Conservation (phyloP, 2,113 vertebrate genomes). For the Cervus canadensis region DNA sequence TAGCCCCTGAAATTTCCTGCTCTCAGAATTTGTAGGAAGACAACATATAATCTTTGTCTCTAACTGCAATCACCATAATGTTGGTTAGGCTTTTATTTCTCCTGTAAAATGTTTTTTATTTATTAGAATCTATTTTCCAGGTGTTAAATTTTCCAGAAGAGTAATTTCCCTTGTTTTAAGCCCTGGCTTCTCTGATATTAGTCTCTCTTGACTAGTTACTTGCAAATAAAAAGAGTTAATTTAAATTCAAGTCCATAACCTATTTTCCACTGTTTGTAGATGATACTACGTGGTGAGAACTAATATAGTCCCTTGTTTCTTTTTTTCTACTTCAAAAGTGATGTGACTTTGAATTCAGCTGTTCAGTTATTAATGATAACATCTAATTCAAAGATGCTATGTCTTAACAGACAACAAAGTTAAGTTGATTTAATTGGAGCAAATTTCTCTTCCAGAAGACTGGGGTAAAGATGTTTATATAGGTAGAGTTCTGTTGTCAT, state of each 20-base stretch:
- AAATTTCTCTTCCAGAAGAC: neutral
- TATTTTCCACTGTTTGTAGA: neutral
- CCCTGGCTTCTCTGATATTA: neutral
- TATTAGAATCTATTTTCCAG: neutral
- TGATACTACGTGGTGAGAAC: neutral
- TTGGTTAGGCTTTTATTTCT: constrained; percentile 23
- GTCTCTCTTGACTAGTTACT: neutral
- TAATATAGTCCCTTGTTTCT: neutral
- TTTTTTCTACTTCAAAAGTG: constrained; percentile 39
- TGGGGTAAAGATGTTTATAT: accelerated
- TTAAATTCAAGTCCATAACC: neutral
- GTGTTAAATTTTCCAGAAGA: constrained; percentile 60
- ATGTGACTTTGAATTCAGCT: neutral
- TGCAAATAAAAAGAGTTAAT: constrained; percentile 28
- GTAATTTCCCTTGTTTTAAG: constrained; percentile 57
- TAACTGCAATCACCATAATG: neutral
- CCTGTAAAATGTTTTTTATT: constrained; percentile 38
- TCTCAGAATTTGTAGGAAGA: neutral
- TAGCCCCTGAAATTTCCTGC: neutral
- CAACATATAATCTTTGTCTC: neutral
- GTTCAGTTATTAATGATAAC: neutral
- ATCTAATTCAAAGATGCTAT: constrained; percentile 3
- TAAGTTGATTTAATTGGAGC: neutral
- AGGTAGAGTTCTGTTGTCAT: accelerated
- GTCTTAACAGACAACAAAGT: neutral